Evolutionary conservation across 2,797 vertebrate genomes (phyloP).

Genomic region (Channa striata): DNA sequence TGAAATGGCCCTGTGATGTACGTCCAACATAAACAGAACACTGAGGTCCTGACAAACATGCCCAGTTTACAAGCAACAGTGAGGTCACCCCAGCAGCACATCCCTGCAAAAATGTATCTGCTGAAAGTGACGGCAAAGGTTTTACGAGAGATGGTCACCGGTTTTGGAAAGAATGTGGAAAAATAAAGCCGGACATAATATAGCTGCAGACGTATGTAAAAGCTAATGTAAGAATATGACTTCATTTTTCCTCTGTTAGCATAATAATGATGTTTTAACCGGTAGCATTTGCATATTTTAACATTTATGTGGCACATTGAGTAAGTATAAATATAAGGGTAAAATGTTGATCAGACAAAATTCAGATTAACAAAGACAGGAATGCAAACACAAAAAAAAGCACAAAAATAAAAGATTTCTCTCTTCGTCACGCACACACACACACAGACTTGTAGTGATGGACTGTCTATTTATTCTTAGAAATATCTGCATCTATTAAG

Average conservation of each 20-base stretch:
- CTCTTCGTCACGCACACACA: constrained; percentile 29
- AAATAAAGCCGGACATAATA: not conserved
- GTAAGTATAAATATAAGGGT: too few relatives aligned
- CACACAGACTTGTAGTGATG: constrained; percentile 60
- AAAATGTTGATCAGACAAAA: not conserved
- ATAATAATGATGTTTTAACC: constrained; percentile 11
- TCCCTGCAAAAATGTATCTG: constrained; percentile 30
- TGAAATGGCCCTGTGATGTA: constrained; percentile 71
- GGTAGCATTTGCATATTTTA: too few relatives aligned
- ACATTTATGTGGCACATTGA: not conserved
- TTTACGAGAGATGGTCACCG: constrained; percentile 3
- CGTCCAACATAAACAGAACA: constrained; percentile 75
- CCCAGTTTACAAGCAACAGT: constrained; percentile 69
- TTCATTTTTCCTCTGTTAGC: not conserved
- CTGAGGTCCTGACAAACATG: constrained; percentile 70
- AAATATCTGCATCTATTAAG: constrained; percentile 71
- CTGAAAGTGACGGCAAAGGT: not conserved
- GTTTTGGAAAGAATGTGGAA: constrained; percentile 19
- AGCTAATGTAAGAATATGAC: not conserved
- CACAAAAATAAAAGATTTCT: constrained; percentile 24
- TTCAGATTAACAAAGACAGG: not conserved
- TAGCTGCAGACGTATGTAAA: not conserved
- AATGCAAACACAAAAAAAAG: constrained; percentile 23
- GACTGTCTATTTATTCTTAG: constrained; percentile 73
- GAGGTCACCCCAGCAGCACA: constrained; percentile 45